phyloP scores from a whole-genome alignment of 2,888 invertebrate genomes.

The Acanthosepion lycidas region DNA sequence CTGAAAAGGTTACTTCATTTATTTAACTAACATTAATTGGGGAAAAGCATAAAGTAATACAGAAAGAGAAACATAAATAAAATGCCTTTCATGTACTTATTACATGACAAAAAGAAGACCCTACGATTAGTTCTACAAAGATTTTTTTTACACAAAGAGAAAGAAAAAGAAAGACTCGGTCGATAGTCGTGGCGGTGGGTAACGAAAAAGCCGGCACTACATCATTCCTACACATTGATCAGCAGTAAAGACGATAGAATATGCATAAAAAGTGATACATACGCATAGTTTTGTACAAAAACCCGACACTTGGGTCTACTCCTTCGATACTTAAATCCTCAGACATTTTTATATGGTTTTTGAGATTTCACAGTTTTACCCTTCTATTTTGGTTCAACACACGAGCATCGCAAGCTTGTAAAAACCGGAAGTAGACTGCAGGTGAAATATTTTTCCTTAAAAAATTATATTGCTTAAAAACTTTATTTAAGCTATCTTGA shows the following conservation, averaged over 20 bases:
- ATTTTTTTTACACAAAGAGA: neutral
- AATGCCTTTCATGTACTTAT: neutral
- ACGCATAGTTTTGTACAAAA: slow-evolving; percentile 71
- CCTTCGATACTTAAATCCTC: slow-evolving; percentile 53
- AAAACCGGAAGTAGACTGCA: neutral
- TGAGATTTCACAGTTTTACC: neutral
- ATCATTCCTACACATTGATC: neutral
- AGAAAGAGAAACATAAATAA: neutral
- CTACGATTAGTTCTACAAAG: neutral
- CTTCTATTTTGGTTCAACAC: slow-evolving; percentile 45
- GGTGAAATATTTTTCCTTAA: neutral
- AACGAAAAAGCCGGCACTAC: neutral
- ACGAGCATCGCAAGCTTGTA: slow-evolving; percentile 37
- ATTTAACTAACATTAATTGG: neutral
- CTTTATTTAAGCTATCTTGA: neutral
- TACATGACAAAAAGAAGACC: neutral
- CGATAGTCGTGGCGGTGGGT: neutral
- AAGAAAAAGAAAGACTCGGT: neutral
- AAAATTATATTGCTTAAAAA: neutral
- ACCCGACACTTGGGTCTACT: slow-evolving; percentile 65
- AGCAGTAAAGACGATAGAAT: neutral
- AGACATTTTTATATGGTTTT: slow-evolving; percentile 49
- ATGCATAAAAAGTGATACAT: slow-evolving; percentile 50
- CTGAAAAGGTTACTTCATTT: neutral
- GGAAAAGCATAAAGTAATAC: neutral